Percentiles rank a stretch among this genome's conserved stretches.
Evolutionary conservation across 2,113 vertebrate genomes (phyloP).

Genomic region (Ptyas mucosa): DNA sequence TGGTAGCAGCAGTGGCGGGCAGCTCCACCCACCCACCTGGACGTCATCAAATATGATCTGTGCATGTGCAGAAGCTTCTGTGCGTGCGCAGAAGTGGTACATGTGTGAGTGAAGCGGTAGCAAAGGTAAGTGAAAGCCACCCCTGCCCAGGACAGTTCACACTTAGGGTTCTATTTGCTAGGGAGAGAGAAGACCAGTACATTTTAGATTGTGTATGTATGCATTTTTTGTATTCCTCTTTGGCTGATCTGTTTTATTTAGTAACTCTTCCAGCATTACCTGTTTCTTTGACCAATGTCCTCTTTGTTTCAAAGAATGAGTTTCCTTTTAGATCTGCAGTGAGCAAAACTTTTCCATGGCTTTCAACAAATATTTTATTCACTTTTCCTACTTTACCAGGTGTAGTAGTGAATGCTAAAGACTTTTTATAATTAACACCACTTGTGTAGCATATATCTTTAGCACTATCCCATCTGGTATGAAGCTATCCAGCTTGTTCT

Average conservation of each 20-base stretch:
- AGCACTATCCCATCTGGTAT: conserved; percentile 54
- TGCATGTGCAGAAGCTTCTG: no score
- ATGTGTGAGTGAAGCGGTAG: no score
- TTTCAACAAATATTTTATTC: conserved; percentile 3
- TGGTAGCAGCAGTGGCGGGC: no score
- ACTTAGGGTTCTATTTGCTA: no score
- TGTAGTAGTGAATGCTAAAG: conserved; percentile 27
- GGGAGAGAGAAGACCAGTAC: no score
- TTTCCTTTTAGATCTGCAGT: neutral
- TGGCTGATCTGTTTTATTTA: neutral
- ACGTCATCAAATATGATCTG: no score
- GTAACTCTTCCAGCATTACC: neutral
- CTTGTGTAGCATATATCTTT: conserved; percentile 50
- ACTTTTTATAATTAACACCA: conserved; percentile 58
- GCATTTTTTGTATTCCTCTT: neutral
- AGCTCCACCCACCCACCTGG: no score
- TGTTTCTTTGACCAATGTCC: neutral
- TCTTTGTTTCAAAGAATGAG: no score
- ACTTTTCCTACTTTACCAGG: conserved; percentile 24
- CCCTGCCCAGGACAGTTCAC: no score
- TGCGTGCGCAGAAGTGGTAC: no score
- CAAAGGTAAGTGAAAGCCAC: no score
- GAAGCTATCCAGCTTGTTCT: conserved; percentile 50
- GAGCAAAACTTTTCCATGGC: neutral
- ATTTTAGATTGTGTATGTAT: no score